Evolutionary conservation across 2,797 vertebrate species (phyloP).

Genomic region (Propithecus perrieri): DNA sequence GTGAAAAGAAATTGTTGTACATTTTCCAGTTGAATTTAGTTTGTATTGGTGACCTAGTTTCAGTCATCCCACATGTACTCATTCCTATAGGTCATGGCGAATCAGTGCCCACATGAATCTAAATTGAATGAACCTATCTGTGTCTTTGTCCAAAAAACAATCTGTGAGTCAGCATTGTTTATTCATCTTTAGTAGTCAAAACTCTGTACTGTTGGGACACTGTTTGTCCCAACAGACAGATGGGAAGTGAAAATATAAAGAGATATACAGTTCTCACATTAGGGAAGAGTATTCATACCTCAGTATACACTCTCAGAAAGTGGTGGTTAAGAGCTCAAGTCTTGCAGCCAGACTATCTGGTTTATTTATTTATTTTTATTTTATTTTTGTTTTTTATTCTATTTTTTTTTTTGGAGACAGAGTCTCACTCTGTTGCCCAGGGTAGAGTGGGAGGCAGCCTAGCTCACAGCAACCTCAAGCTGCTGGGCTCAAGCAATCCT

Average conservation of each 20-base stretch:
- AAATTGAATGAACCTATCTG: not conserved
- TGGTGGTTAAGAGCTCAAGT: not conserved
- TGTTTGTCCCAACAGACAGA: not conserved
- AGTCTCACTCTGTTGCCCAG: too few species aligned
- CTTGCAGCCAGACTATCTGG: not conserved
- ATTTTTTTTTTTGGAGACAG: too few species aligned
- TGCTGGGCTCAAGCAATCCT: too few species aligned
- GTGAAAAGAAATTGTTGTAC: not conserved
- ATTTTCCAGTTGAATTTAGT: not conserved
- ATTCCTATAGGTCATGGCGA: not conserved
- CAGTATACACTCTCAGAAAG: not conserved
- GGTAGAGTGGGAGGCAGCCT: too few species aligned
- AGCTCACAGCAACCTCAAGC: too few species aligned
- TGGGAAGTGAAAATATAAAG: not conserved
- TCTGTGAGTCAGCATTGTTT: not conserved
- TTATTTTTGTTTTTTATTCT: too few species aligned
- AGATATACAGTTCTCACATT: not conserved
- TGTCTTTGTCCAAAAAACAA: not conserved
- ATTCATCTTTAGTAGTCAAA: not conserved
- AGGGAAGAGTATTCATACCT: not conserved
- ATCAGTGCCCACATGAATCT: not conserved
- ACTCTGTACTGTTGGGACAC: not conserved
- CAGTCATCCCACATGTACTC: not conserved
- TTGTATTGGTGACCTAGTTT: conserved; percentile 13
- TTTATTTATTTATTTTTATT: not conserved